These are phyloP conservation scores for Dendronephthya gigantea DNA, from an alignment of 64 coral and sea anemone species.

Conservation along the genomic window DNA sequence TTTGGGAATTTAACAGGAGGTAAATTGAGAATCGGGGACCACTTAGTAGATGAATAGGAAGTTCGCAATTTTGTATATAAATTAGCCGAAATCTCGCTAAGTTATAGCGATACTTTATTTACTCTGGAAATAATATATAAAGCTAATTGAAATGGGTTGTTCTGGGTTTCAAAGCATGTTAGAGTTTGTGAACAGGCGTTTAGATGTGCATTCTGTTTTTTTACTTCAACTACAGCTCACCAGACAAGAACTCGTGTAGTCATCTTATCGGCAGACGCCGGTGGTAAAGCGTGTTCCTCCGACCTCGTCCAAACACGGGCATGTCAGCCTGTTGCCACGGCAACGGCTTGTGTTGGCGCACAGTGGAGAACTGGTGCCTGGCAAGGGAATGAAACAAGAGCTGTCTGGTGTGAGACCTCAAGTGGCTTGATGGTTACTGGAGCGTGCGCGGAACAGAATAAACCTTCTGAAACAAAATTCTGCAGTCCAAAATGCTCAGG, in stretches of 20 bases:
- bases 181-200: too few relatives aligned
- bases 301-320: neutral
- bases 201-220: neutral
- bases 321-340: neutral
- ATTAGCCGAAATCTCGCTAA: too few relatives aligned
- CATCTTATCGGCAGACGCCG: neutral
- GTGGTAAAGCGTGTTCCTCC: neutral
- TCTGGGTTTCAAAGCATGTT: neutral
- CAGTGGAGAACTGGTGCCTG: neutral
- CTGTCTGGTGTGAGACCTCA: neutral
- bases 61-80: too few relatives aligned
- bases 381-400: neutral
- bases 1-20: neutral
- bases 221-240: neutral
- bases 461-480: neutral
- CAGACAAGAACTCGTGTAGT: neutral
- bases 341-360: neutral
- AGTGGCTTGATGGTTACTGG: neutral
- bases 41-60: too few relatives aligned
- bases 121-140: too few relatives aligned
- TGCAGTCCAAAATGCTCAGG: slow-evolving; percentile 1
- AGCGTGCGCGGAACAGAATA: neutral
- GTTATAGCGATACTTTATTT: too few relatives aligned
- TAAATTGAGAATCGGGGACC: too few relatives aligned
- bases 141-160: neutral